A percentile compares a stretch with the other conserved stretches of the same genome.
Conservation (phyloP, 2,797 vertebrate species). For the Tachyglossus aculeatus region DNA sequence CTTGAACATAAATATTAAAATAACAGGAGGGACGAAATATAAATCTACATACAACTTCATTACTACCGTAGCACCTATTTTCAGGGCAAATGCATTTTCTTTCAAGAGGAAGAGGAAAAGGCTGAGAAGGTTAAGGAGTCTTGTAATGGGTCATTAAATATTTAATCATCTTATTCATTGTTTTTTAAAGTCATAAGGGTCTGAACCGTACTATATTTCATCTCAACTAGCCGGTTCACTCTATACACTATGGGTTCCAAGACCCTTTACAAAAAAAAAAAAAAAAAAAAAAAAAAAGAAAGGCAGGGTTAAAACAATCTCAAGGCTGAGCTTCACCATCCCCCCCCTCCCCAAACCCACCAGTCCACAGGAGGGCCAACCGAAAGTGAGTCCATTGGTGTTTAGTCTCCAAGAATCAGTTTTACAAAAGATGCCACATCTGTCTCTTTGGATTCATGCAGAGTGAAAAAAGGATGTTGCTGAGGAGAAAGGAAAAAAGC, state of each 20-base stretch:
- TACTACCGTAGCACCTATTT: constrained; percentile 80
- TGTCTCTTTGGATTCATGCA: constrained; percentile 94
- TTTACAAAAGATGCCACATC: constrained; percentile 97
- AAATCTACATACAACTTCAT: constrained; percentile 77
- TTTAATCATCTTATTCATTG: constrained; percentile 69
- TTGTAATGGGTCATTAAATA: constrained; percentile 73
- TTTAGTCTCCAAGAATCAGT: constrained; percentile 90
- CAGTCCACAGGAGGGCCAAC: constrained; percentile 75
- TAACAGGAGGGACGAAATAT: constrained; percentile 72
- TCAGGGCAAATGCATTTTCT: constrained; percentile 75
- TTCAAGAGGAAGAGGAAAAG: constrained; percentile 61
- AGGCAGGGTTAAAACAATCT: constrained; percentile 46
- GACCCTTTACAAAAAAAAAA: constrained; percentile 65
- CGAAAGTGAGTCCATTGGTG: constrained; percentile 66
- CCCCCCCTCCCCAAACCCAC: constrained; percentile 68
- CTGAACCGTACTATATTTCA: constrained; percentile 76
- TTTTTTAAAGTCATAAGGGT: constrained; percentile 62
- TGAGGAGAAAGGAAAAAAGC: constrained; percentile 63
- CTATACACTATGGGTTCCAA: constrained; percentile 78
- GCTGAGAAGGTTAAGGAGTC: constrained; percentile 63
- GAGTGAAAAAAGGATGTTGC: constrained; percentile 94
- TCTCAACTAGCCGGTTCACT: constrained; percentile 76
- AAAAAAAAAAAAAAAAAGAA: constrained; percentile 50
- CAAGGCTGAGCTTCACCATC: constrained; percentile 54
- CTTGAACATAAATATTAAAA: constrained; percentile 83